These are phyloP conservation scores for Drosophila subsilvestris DNA, from an alignment of 2,888 invertebrate genomes.

Conservation along the genomic window DNA sequence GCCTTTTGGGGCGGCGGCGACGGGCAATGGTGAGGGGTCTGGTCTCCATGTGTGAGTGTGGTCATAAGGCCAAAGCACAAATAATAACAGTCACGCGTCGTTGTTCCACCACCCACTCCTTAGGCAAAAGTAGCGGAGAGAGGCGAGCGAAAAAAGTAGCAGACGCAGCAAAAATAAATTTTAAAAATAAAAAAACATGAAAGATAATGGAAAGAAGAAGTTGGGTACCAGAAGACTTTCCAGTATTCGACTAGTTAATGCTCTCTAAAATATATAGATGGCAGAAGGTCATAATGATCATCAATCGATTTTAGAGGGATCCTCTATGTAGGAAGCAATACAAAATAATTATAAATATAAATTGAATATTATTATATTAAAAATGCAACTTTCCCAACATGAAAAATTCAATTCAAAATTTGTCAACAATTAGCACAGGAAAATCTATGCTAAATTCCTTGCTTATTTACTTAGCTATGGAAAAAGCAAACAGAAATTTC, in stretches of 20 bases:
- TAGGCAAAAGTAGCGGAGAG: not conserved
- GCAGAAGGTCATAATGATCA: too few species aligned
- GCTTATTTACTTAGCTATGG: not conserved
- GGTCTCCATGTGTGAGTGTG: conserved; percentile 48
- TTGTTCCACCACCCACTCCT: not conserved
- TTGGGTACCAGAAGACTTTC: too few species aligned
- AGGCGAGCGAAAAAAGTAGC: conserved; percentile 50
- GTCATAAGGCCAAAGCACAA: conserved; percentile 77
- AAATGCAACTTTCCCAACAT: not conserved
- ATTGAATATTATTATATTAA: too few species aligned
- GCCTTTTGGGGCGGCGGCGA: not conserved
- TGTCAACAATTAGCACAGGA: too few species aligned
- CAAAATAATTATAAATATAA: too few species aligned
- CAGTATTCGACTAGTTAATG: too few species aligned
- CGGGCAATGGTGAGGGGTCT: conserved; percentile 2
- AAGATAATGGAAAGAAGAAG: too few species aligned
- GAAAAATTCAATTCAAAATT: not conserved
- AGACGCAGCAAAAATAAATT: conserved; percentile 76
- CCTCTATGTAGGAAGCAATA: too few species aligned
- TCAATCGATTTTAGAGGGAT: too few species aligned
- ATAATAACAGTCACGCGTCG: conserved; percentile 76
- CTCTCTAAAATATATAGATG: too few species aligned
- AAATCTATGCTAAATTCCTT: too few species aligned
- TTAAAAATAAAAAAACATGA: conserved; percentile 42
- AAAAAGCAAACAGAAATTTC: not conserved